These are phyloP conservation scores for Naja naja DNA, from an alignment of 2,113 vertebrate genomes.

Conservation along the genomic window DNA sequence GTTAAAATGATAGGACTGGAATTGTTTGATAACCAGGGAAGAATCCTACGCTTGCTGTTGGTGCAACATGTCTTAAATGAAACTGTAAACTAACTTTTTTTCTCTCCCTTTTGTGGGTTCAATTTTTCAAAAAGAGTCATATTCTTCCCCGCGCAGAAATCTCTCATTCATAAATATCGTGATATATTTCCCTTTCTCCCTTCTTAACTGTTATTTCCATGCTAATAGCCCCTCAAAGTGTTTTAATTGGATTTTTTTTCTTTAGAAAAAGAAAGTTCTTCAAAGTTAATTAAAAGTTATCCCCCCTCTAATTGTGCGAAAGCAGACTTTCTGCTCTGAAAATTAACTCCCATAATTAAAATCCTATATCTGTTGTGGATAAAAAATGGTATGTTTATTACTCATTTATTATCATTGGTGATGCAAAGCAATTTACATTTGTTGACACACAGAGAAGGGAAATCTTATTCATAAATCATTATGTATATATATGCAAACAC, in stretches of 20 bases:
- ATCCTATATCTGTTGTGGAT: constrained; percentile 69
- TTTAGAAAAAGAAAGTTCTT: constrained; percentile 69
- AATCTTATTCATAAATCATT: constrained; percentile 24
- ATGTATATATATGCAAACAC: not conserved
- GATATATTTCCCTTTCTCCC: constrained; percentile 27
- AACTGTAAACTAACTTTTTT: not conserved
- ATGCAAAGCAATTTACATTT: constrained; percentile 26
- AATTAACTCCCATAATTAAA: constrained; percentile 78
- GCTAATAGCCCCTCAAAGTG: constrained; percentile 66
- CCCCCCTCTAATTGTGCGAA: constrained; percentile 68
- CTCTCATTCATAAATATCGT: constrained; percentile 29
- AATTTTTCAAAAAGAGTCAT: not conserved
- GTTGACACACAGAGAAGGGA: not conserved
- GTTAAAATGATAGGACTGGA: not conserved
- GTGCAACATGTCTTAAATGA: not conserved
- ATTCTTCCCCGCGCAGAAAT: not conserved
- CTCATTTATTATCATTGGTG: constrained; percentile 65
- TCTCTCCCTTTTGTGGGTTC: not conserved
- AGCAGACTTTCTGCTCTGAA: constrained; percentile 71
- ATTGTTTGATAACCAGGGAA: not conserved
- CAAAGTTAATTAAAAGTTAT: constrained; percentile 81
- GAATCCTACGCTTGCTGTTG: not conserved
- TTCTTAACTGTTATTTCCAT: constrained; percentile 57
- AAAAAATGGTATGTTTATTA: constrained; percentile 66
- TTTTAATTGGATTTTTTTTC: constrained; percentile 73